Conservation (phyloP, 1,140 invertebrate genomes). For the Lasioglossum baleicum region DNA sequence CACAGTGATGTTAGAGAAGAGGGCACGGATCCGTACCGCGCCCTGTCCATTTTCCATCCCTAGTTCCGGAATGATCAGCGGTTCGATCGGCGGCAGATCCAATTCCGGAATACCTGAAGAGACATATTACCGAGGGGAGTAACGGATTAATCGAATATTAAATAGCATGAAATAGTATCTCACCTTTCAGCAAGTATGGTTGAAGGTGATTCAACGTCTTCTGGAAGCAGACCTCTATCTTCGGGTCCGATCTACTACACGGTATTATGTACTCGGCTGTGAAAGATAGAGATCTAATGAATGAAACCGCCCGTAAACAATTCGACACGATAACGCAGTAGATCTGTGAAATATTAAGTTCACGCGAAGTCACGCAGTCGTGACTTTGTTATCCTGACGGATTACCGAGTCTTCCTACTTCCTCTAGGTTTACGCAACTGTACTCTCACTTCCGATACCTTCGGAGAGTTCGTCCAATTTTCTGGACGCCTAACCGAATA, state of each 20-base stretch:
- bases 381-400: background rate
- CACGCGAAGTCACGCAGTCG: constrained; percentile 9
- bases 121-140: background rate
- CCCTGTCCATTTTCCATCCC: constrained; percentile 88
- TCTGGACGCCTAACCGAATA: background rate
- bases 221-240: constrained; percentile 85
- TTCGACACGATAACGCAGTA: background rate
- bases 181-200: constrained; percentile 83
- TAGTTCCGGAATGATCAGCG: constrained; percentile 84
- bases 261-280: constrained; percentile 87
- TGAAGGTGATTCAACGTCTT: constrained; percentile 86
- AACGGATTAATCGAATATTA: background rate
- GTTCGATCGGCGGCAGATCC: constrained; percentile 86
- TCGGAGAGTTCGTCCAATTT: constrained; percentile 2
- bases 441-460: constrained; percentile 32
- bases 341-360: constrained; percentile 10
- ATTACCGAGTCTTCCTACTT: constrained; percentile 26
- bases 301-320: background rate
- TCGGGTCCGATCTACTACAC: constrained; percentile 84
- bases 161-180: constrained; percentile 29
- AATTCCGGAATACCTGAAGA: constrained; percentile 84
- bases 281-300: constrained; percentile 70
- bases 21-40: constrained; percentile 84
- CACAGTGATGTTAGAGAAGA: constrained; percentile 86
- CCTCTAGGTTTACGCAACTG: constrained; percentile 25